These are phyloP conservation scores for Zhuqinia jingwanae DNA, from an alignment of 2,888 invertebrate genomes.

Conservation along the genomic window DNA sequence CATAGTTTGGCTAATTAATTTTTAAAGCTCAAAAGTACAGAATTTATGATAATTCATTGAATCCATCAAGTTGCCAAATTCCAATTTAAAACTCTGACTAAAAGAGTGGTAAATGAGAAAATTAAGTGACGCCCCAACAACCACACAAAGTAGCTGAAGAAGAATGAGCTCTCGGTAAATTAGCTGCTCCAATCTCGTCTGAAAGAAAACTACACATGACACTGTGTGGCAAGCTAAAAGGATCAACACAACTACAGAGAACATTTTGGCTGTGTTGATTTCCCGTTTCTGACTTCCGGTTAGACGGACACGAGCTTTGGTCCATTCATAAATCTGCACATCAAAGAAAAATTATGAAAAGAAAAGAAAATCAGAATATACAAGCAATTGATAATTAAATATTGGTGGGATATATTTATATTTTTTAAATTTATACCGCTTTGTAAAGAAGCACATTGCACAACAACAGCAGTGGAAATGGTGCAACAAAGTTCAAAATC, in stretches of 20 bases:
- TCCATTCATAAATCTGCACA: constrained; percentile 63
- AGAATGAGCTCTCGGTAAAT: constrained; percentile 46
- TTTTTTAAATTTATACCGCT: constrained; percentile 30
- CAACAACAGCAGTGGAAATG: constrained; percentile 47
- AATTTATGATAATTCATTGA: constrained; percentile 6
- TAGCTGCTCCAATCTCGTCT: neutral
- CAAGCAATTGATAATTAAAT: neutral
- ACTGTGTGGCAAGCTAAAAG: constrained; percentile 25
- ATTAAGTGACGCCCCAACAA: constrained; percentile 19
- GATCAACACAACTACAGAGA: constrained; percentile 32
- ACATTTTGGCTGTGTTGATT: constrained; percentile 56
- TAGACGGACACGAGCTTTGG: neutral
- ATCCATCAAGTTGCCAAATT: neutral
- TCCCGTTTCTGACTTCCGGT: constrained; percentile 28
- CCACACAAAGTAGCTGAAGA: constrained; percentile 21
- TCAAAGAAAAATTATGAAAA: neutral
- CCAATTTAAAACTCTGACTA: constrained; percentile 12
- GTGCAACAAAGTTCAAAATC: constrained; percentile 41
- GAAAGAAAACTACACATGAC: constrained; percentile 48
- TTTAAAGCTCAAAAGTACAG: constrained; percentile 10
- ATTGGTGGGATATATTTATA: neutral
- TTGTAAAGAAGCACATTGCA: constrained; percentile 53
- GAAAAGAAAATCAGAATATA: neutral
- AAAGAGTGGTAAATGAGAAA: constrained; percentile 42
- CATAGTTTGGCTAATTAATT: too few species aligned